Base-by-base conservation (phyloP, 2,113 vertebrate genomes). In the Saguinus imperator region DNA sequence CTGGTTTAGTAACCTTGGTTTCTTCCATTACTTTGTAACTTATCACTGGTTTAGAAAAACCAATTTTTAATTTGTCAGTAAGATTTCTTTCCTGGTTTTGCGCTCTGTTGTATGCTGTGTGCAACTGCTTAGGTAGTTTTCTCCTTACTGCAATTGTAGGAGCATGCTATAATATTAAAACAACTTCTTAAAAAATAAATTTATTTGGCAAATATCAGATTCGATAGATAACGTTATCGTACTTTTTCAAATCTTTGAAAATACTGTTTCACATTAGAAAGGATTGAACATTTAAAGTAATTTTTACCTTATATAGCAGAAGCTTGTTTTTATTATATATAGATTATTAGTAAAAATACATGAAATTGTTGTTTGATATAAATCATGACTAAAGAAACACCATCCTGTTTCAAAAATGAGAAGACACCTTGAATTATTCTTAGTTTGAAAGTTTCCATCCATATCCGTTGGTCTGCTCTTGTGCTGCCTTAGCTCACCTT, bases 401-500 rank as follows among this genome's bases (percentile, higher is more conserved):
- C n/a, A 4, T 93, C 17, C 1, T 79, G 3, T 97, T 96, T 94
- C 70, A 80, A 43, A 94, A 86, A 87, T 55, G 93, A 70, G 64
- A 37, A 3, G n/a, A n/a, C 70, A 81, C 88, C 82, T 95, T 37
- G 25, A 97, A 88, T 93, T 97, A 73, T 89, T 92, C 52, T 89
- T 89, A 83, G 84, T 84, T 8, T 92, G 64, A 96, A 98, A 95
- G 81, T 94, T n/a, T 94, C 97, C 73, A 79, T 92, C 95, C 94
- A 32, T 97, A 20, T 97, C 50, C 61, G 18, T 97, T 95, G 94
- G 83, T 97, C 98, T 98, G 97, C 95, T 12, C 94, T 98, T 96
- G 25, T 91, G 96, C 98, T 98, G 87, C 98, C 97, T 97, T 96
- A 82, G 66, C 97, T 98, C 55, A 88, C 48, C 95, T 97, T 98